Base-by-base conservation (phyloP, 2,113 vertebrate genomes). In the Oncorhynchus nerka region DNA sequence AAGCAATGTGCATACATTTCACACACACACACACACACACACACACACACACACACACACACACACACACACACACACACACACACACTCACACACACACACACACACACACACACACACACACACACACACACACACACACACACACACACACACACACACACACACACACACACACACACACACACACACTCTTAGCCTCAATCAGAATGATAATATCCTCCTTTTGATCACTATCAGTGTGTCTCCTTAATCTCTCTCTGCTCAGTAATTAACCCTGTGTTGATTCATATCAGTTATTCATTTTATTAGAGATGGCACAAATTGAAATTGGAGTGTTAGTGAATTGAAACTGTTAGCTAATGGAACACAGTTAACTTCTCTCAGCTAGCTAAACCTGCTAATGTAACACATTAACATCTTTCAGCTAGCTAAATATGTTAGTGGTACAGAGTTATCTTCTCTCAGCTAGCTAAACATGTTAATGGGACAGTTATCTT, bases 231-330 rank as follows among this genome's bases (percentile, higher is more conserved):
- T 89, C 80, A 32, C 83, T 88, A 90, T 92, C 79, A 71, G 74
- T 82, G 78, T 78, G 87, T 90, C 84, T 82, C 73, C 78, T 83
- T 88, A 86, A 91, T 90, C 90, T 88, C 75, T 78, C 71, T 80
- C 81, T 85, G 88, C 82, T 82, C 81, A 82, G 89, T 85, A 90
- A 93, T 92, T 91, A 92, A 90, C 88, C 87, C 82, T 80, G 81
- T 75, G 26, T 82, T 76, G 91, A 92, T 91, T 89, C 81, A 78
- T 83, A 90, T 90, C 88, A 66, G 83, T 89, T 83, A 84, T 87
- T 91, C 83, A 87, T 83, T 85, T 71, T 82, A 86, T 67, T 66
- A 69, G 70, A 83, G 82, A 87, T 84, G 82, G 79, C 69, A 84
- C 61, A 5, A n/a, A 69, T 5, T 71, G 73, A 77, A 87, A 81